phyloP scores from a whole-genome alignment of 1,140 invertebrate species.

The Trypoxylus dichotomus region DNA sequence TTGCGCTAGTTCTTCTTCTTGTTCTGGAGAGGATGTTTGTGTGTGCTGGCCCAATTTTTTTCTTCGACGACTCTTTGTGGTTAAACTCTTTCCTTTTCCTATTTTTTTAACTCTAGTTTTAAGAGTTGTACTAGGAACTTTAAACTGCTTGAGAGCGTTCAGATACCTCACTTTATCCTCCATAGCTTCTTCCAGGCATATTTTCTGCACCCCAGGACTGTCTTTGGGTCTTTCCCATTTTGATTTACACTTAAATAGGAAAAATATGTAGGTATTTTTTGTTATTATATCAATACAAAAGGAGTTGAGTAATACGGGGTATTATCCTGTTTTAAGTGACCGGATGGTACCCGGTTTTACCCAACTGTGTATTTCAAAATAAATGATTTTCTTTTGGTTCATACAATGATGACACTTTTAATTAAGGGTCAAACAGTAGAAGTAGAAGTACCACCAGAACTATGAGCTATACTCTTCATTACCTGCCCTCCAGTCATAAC shows the following conservation, averaged over 20 bases:
- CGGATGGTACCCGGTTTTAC: slow-evolving; percentile 2
- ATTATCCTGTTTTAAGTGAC: slow-evolving; percentile 2
- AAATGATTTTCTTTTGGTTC: slow-evolving; percentile 1
- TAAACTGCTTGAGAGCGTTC: slow-evolving; percentile 34
- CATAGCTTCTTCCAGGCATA: slow-evolving; percentile 38
- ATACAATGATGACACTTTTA: slow-evolving; percentile 6
- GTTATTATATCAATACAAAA: slow-evolving; percentile 24
- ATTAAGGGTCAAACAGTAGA: background rate
- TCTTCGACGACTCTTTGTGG: slow-evolving; percentile 17
- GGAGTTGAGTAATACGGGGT: slow-evolving; percentile 2
- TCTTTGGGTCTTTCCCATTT: slow-evolving; percentile 6
- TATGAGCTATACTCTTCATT: slow-evolving; percentile 14
- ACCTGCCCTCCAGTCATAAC: no score
- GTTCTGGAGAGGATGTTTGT: slow-evolving; percentile 32
- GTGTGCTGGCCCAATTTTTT: slow-evolving; percentile 28
- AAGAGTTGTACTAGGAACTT: slow-evolving; percentile 38
- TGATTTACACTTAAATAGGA: background rate
- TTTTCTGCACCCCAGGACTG: slow-evolving; percentile 39
- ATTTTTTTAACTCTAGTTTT: slow-evolving; percentile 34
- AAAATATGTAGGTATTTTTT: background rate
- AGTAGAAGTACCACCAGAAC: slow-evolving; percentile 3
- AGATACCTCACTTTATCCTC: slow-evolving; percentile 38
- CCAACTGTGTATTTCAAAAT: slow-evolving; percentile 13
- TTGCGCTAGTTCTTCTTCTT: no score
- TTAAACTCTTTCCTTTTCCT: background rate